Evolutionary conservation across 2,888 invertebrate genomes (phyloP), one percentile per base, ranked within the genome.

Genomic region (Hedya salicella): DNA sequence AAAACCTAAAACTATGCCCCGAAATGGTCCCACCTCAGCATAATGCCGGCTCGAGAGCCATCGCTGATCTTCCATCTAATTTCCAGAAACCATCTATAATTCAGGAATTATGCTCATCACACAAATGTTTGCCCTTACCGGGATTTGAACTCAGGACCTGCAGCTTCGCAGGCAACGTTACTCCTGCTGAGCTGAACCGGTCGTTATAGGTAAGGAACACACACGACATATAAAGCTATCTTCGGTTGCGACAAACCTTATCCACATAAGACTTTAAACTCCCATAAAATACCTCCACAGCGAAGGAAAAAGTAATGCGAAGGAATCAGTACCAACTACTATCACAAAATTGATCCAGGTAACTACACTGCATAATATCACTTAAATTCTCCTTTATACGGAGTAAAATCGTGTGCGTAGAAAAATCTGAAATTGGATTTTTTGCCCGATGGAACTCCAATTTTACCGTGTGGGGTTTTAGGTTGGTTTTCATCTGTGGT

Each of bases 301-400:
- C 88, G 90, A 88, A 88, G 83, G 88, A 89, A 91, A 90, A 91
- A 91, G 91, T 91, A 91, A 89, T 87, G 91, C 87, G 85, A 88
- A 90, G 89, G 90, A 92, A 91, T 91, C 91, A 86, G 88, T 87
- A 87, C 85, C 80, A 87, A 89, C 83, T 85, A 86, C 89, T 91
- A 90, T 92, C 92, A 84, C 86, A 82, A 91, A 91, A 92, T 91
- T 91, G 90, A 91, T 89, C 91, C 87, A 68, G 25, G 67, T 53
- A 64, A 52, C 62, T 13, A 19, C 83, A 86, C 67, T 60, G 74
- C 30, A 86, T 75, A 76, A 73, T 68, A 50, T 17, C 66, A 73
- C 73, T 69, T 83, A 79, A n/a, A 0, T 0, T 0, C 0, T 2
- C 0, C 0, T 0, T 0, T 2, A 68, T 82, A 83, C 56, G 74